phyloP scores from a whole-genome alignment of 2,888 invertebrate species.

The Trichogramma evanescens region DNA sequence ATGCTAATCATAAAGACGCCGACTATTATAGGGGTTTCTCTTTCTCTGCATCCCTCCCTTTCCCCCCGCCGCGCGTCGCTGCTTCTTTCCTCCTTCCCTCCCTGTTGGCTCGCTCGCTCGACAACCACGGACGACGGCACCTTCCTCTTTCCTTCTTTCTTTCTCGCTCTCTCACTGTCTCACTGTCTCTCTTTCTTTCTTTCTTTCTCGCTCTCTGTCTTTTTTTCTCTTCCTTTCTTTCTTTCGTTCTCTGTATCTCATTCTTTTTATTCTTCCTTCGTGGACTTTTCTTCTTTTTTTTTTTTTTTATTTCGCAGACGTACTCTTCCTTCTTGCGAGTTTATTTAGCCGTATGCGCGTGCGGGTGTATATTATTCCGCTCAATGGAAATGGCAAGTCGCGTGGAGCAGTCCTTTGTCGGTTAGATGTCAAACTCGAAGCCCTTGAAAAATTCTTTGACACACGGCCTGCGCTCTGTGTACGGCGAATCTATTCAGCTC shows the following conservation, averaged over 20 bases:
- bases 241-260: too few species aligned
- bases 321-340: too few species aligned
- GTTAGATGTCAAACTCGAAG: slow-evolving; percentile 13
- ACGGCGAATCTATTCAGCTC: too few species aligned
- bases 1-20: slow-evolving; percentile 48
- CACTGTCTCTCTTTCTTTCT: background rate
- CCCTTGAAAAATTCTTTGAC: slow-evolving; percentile 14
- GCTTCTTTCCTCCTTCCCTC: slow-evolving; percentile 3
- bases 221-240: slow-evolving; percentile 4
- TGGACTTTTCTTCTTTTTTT: too few species aligned
- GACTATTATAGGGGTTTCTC: slow-evolving; percentile 41
- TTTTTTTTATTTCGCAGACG: too few species aligned
- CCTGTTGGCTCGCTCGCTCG: background rate
- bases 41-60: slow-evolving; percentile 5
- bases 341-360: too few species aligned
- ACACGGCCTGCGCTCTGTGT: too few species aligned
- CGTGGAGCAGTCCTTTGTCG: slow-evolving; percentile 10
- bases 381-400: too few species aligned
- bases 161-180: slow-evolving; percentile 1
- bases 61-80: background rate
- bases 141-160: slow-evolving; percentile 14
- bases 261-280: too few species aligned
- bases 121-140: background rate
- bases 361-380: too few species aligned
- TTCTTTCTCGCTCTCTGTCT: slow-evolving; percentile 1